Conservation (phyloP, 2,888 invertebrate genomes). For the Chaetogeoica ovagalla region DNA sequence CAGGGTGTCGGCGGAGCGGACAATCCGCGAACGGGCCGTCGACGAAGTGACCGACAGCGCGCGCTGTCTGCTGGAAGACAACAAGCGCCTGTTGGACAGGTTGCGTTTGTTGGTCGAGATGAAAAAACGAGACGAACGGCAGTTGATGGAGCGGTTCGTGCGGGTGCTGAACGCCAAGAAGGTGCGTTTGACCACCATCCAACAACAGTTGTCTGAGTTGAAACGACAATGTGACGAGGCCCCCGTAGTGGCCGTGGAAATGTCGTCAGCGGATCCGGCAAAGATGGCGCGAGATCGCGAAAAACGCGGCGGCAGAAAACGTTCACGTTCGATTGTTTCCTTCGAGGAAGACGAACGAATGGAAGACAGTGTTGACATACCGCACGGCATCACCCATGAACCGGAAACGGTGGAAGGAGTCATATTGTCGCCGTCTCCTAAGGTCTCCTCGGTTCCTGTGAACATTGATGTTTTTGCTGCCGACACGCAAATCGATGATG, state of each 20-base stretch:
- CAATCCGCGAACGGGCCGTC: not conserved
- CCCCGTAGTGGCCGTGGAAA: not conserved
- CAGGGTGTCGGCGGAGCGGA: not conserved
- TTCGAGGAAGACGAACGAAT: too few species aligned
- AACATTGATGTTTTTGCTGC: not conserved
- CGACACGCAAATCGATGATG: not conserved
- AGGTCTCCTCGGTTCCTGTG: too few species aligned
- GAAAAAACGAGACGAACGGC: not conserved
- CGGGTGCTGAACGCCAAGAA: constrained; percentile 10
- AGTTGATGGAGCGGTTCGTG: not conserved
- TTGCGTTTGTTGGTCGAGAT: not conserved
- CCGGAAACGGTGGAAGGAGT: too few species aligned
- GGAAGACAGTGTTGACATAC: too few species aligned
- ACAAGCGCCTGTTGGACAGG: not conserved
- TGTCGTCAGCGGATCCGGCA: too few species aligned
- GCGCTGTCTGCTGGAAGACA: not conserved
- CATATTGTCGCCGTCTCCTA: too few species aligned
- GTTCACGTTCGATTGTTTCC: too few species aligned
- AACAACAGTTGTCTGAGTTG: not conserved
- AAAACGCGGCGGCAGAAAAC: too few species aligned
- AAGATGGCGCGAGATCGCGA: too few species aligned
- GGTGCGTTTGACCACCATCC: not conserved
- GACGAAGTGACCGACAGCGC: not conserved
- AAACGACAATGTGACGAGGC: not conserved
- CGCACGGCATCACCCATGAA: too few species aligned